Evolutionary conservation across 1,140 invertebrate genomes (phyloP), one percentile per base, ranked within the genome.

Genomic region (Pseudomyrmex sp.): DNA sequence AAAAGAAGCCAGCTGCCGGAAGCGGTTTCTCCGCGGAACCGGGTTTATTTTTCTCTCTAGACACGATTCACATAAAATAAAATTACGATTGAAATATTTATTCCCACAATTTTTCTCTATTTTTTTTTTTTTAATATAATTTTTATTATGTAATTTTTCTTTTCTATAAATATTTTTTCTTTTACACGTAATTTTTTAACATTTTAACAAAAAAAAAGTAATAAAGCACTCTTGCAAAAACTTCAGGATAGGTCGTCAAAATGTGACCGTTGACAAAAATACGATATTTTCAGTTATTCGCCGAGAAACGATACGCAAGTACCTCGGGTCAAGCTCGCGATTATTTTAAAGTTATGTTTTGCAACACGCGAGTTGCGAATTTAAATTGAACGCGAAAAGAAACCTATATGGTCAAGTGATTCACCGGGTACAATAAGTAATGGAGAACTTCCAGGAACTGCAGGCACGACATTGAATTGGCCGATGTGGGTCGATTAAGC

Each of bases 1-100:
- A 85, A 70, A 83, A 85, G 80, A 68, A 73, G 9, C 48, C 58
- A 58, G 46, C 70, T 87, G 80, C 73, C 86, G 82, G 82, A 88
- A 88, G 69, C 23, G 50, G 18, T 56, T 2, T 15, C n/a, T 59
- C 44, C 23, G 7, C 15, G 20, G 1, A 46, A 46, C 10, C 4
- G 18, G n/a, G 46, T 69, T 58, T 69, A 56, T 58, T 69, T 79
- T 68, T 69, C 20, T 58, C 2, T 26, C 18, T 10, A 56, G 18
- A 26, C 50, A 59, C 20, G 35, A 79, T 70, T 46, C 26, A 66
- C 44, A n/a, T n/a, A 48, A 70, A 69, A 46, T 20, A 15, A 48
- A 59, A 70, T 59, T 44, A 15, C 13, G 26, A 3, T 18, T 9
- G 4, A 7, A 35, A 13, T 15, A 7, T 44, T 10, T 10, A n/a